Evolutionary conservation across 1,140 invertebrate genomes (phyloP).

Genomic region (Doryteuthis pealeii): DNA sequence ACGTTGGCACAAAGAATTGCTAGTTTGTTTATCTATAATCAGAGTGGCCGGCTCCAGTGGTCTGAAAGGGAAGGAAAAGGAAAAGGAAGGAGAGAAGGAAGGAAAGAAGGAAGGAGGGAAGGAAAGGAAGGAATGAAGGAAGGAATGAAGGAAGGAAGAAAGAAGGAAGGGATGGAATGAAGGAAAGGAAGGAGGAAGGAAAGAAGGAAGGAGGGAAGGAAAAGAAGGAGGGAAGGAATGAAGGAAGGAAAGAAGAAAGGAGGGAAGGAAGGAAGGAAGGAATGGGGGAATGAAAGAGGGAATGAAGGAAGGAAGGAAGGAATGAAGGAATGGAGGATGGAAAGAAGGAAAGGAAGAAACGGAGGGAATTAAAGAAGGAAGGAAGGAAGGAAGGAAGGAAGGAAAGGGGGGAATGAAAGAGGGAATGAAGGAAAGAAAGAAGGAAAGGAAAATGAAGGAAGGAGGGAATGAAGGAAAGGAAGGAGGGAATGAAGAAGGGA

Average conservation of each 20-base stretch:
- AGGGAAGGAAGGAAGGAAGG: too few relatives aligned
- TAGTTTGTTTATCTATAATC: too few relatives aligned
- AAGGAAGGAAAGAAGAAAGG: constrained; percentile 11
- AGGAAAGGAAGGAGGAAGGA: background rate
- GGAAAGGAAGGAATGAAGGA: background rate
- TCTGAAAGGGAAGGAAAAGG: too few relatives aligned
- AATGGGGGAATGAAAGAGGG: background rate
- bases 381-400: background rate
- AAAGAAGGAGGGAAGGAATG: background rate
- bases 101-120: background rate
- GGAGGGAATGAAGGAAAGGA: background rate
- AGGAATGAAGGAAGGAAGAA: background rate
- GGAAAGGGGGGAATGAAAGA: background rate
- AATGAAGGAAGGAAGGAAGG: background rate
- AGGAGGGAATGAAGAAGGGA: background rate
- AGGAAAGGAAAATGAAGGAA: constrained; percentile 18
- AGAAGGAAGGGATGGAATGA: background rate
- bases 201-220: background rate
- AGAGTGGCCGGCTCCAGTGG: too few relatives aligned
- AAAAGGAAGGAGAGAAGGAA: too few relatives aligned
- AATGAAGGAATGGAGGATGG: background rate
- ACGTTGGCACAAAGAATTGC: too few relatives aligned
- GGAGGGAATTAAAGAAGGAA: background rate
- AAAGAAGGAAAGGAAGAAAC: background rate
- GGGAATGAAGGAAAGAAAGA: background rate